Evolutionary conservation across 2,888 invertebrate genomes (phyloP), one percentile per base, ranked within the genome.

Genomic region (Nebria brevicollis): DNA sequence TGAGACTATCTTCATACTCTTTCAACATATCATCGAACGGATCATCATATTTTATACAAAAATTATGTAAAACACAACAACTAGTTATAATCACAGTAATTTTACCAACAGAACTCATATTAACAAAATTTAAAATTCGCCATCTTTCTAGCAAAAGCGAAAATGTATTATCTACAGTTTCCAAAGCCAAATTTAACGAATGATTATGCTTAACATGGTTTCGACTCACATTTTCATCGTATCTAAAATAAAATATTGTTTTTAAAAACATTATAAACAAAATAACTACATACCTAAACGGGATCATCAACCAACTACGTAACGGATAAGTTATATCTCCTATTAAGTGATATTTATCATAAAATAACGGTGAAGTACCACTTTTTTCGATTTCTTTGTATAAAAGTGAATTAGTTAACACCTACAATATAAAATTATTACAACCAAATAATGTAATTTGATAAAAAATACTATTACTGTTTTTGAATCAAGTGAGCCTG

Each of bases 351-450:
- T 70, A 77, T 77, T 70, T 77, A 70, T 77, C 68, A 70, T 77
- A 77, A 70, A 77, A 77, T 15, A 70, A 77, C 25, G 20, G 26
- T 42, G 15, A 10, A 5, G 43, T 15, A n/a, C 68, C 20, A 42
- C 41, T 77, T 77, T 77, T 70, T 42, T 77, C 77, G 42, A 77
- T 70, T 42, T 77, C 70, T 77, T 77, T 77, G 70, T 77, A 77
- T n/a, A 77, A 77, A 20, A 70, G 15, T 41, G 77, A 77, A 68
- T 77, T 34, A 66, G 66, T 77, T 15, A 77, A 43, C 2, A 77
- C 54, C 77, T 77, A 42, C 4, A 54, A 54, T 54, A n/a, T 66
- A 70, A 42, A 43, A n/a, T 41, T 11, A 42, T 10, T 72, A 1
- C 10, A 34, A 76, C 10, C n/a, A 54, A 75, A 20, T 20, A 20